phyloP scores from a whole-genome alignment of 2,888 invertebrate genomes.

The Cantharis lateralis region DNA sequence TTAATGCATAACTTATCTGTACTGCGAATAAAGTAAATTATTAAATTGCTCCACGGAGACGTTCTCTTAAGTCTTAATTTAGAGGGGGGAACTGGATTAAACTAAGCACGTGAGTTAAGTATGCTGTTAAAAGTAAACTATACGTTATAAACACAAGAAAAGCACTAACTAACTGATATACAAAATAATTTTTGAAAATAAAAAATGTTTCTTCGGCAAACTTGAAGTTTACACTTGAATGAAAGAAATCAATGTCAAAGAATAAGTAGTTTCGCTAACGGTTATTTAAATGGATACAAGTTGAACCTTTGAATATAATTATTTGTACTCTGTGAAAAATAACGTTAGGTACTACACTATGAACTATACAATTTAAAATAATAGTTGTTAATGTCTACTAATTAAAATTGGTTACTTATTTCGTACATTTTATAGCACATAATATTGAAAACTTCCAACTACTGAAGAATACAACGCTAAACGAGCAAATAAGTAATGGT shows the following conservation, averaged over 20 bases:
- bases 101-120: conserved; percentile 32
- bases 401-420: background rate
- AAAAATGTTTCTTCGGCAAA: background rate
- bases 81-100: conserved; percentile 31
- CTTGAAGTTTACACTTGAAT: background rate
- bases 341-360: background rate
- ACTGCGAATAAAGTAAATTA: conserved; percentile 50
- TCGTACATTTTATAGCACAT: background rate
- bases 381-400: background rate
- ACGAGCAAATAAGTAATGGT: too few species aligned
- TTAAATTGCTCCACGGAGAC: conserved; percentile 50
- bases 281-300: background rate
- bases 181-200: background rate
- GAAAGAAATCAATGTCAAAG: background rate
- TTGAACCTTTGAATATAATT: background rate
- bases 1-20: conserved; percentile 24
- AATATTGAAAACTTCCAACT: too few species aligned
- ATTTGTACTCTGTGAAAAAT: background rate
- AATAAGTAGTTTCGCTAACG: background rate
- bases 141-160: background rate
- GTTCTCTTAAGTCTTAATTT: conserved; percentile 37
- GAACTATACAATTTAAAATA: background rate
- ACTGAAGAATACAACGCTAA: too few species aligned
- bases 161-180: background rate
- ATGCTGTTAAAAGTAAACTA: conserved; percentile 26